Evolutionary conservation across 2,113 vertebrate species (phyloP).

Genomic region (Phylloscopus whistleri): DNA sequence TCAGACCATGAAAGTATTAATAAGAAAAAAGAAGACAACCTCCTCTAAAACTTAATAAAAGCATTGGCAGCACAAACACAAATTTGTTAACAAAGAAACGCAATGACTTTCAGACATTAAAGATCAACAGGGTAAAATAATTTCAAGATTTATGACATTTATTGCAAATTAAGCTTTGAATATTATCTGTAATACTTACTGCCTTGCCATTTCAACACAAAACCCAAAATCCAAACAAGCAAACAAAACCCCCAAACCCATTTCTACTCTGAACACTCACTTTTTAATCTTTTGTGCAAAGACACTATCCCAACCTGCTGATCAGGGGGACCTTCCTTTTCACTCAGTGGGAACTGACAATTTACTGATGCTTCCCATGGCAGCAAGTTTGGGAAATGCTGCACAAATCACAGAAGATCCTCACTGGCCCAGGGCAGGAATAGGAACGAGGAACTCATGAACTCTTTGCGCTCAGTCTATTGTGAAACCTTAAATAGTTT

Average conservation of each 20-base stretch:
- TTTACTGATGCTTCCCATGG: neutral
- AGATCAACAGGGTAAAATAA: neutral
- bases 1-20: neutral
- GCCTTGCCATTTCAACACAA: neutral
- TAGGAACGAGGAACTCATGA: neutral
- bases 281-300: neutral
- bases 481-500: neutral
- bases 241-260: neutral
- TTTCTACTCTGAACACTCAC: neutral
- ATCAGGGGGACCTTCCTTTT: neutral
- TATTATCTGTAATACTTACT: neutral
- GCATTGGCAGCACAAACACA: conserved; percentile 22
- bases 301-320: neutral
- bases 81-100: neutral
- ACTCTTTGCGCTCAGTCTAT: neutral
- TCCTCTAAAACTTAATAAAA: neutral
- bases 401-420: neutral
- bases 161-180: neutral
- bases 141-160: neutral
- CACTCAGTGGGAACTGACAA: neutral
- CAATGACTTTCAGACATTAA: conserved; percentile 16
- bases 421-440: neutral
- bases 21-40: neutral
- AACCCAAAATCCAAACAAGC: neutral
- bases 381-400: neutral